Percentiles rank a stretch among this genome's conserved stretches.
Evolutionary conservation across 1,140 invertebrate genomes (phyloP).

Genomic region (Lutraria rhynchaena): DNA sequence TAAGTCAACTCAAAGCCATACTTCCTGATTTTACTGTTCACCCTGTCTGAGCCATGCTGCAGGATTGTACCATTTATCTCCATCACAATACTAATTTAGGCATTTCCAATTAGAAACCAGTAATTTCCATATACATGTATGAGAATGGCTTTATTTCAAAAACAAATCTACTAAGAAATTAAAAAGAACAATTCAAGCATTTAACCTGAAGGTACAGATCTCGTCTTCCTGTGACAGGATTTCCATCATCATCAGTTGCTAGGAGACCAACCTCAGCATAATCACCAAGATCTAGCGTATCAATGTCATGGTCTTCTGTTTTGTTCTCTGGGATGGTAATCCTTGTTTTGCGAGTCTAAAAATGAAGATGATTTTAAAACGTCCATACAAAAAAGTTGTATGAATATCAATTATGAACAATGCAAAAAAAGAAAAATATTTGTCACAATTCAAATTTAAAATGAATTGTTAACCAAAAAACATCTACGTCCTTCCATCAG

Average conservation of each 20-base stretch:
- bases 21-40: no score
- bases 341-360: constrained; percentile 58
- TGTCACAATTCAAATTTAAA: not conserved
- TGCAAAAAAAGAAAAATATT: no score
- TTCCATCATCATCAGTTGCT: constrained; percentile 48
- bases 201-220: constrained; percentile 49
- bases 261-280: constrained; percentile 63
- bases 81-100: not conserved
- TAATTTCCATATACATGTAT: no score
- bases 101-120: no score
- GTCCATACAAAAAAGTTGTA: no score
- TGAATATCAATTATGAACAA: no score
- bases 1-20: not conserved
- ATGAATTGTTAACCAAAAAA: not conserved
- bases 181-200: no score
- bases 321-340: constrained; percentile 58
- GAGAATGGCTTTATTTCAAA: no score
- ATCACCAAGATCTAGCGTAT: constrained; percentile 60
- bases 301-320: constrained; percentile 56
- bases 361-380: not conserved
- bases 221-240: constrained; percentile 36
- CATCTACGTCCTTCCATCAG: not conserved
- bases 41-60: not conserved
- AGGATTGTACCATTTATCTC: not conserved
- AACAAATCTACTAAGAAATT: no score